Evolutionary conservation across 2,113 vertebrate species (phyloP).

Genomic region (Leptocoma aspasia): DNA sequence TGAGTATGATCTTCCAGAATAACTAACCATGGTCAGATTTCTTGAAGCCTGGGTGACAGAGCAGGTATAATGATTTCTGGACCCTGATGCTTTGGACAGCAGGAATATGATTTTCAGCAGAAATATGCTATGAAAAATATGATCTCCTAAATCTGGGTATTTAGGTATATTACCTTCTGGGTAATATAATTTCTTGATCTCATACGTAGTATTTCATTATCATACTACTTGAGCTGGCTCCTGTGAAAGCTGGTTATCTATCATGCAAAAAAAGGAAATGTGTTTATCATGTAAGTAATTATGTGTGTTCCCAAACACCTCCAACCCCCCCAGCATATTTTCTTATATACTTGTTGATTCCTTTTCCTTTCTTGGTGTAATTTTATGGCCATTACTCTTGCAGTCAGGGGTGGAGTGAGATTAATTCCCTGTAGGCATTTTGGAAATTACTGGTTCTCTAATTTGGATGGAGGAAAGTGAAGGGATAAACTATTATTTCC

Average conservation of each 20-base stretch:
- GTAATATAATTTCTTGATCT: not conserved
- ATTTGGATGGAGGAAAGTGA: not conserved
- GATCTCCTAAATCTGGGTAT: not conserved
- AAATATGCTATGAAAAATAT: not conserved
- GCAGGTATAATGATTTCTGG: not conserved
- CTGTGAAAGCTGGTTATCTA: not conserved
- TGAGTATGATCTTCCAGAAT: not conserved
- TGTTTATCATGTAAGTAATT: not conserved
- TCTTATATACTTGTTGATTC: not conserved
- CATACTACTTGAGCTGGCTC: not conserved
- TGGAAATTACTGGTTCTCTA: not conserved
- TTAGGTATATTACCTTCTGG: too few species aligned
- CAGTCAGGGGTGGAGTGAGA: not conserved
- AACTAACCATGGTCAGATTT: not conserved
- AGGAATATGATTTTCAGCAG: not conserved
- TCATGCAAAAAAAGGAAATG: not conserved
- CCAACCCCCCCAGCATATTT: not conserved
- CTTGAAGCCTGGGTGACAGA: not conserved
- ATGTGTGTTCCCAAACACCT: not conserved
- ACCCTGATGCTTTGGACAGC: not conserved
- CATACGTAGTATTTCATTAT: not conserved
- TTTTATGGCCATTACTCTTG: not conserved
- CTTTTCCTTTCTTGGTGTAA: not conserved
- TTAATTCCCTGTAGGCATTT: not conserved
- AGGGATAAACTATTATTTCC: not conserved